These are phyloP conservation scores for Takifugu bimaculatus DNA, from an alignment of 2,113 vertebrate genomes.

Conservation along the genomic window DNA sequence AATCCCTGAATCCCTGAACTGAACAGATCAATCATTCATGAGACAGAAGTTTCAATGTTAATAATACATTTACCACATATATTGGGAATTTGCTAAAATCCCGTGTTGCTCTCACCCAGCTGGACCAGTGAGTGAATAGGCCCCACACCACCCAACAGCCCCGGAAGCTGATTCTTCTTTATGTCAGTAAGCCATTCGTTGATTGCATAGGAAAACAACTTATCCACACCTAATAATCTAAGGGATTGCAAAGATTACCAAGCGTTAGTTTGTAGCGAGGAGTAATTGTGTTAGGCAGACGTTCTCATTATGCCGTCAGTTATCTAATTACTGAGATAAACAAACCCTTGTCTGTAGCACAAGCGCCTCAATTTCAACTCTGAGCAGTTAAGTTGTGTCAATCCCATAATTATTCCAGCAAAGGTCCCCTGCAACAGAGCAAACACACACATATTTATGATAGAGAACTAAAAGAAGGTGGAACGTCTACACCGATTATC, in stretches of 20 bases:
- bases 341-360: conserved; percentile 93
- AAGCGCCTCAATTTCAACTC: conserved; percentile 91
- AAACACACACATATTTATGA: conserved; percentile 4
- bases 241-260: conserved; percentile 10
- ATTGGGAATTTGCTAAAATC: not conserved
- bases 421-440: conserved; percentile 83
- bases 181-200: conserved; percentile 97
- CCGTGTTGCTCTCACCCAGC: conserved; percentile 78
- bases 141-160: conserved; percentile 92
- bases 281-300: not conserved
- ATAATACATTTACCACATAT: not conserved
- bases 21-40: conserved; percentile 35
- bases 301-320: not conserved
- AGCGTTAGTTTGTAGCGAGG: not conserved
- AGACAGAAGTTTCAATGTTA: not conserved
- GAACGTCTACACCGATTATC: not conserved
- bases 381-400: conserved; percentile 95
- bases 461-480: not conserved
- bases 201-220: conserved; percentile 91
- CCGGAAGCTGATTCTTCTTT: conserved; percentile 95
- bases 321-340: not conserved
- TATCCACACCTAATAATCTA: conserved; percentile 94
- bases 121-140: conserved; percentile 96
- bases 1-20: conserved; percentile 94
- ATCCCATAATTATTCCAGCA: conserved; percentile 93